phyloP scores from a whole-genome alignment of 1,140 invertebrate species.

The Battus philenor region DNA sequence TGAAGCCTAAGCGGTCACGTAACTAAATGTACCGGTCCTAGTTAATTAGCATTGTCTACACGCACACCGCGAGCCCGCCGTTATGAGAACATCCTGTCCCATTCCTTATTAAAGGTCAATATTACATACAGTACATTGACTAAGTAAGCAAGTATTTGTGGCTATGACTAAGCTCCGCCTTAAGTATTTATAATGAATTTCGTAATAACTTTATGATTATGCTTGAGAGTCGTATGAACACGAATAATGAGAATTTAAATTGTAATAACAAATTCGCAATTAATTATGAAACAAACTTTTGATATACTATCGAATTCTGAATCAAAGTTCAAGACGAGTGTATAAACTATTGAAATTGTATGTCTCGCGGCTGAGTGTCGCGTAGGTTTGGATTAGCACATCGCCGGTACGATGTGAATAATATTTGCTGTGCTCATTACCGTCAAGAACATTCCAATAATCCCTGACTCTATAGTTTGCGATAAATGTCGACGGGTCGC shows the following conservation, averaged over 20 bases:
- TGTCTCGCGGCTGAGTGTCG: conserved; percentile 7
- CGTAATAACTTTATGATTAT: too few relatives aligned
- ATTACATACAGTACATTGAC: conserved; percentile 6
- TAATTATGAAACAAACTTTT: conserved; percentile 5
- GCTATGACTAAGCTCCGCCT: conserved; percentile 5
- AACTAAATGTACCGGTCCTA: conserved; percentile 15
- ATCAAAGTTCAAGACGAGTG: background rate
- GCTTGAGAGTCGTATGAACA: too few relatives aligned
- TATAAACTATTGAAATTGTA: conserved; percentile 1
- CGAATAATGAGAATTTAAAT: too few relatives aligned
- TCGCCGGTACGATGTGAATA: conserved; percentile 8
- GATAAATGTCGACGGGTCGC: conserved; percentile 16
- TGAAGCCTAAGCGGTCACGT: too few relatives aligned
- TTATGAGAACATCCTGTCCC: conserved; percentile 14
- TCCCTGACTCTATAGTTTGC: conserved; percentile 14
- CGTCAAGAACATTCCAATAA: conserved; percentile 14
- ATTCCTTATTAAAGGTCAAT: conserved; percentile 11
- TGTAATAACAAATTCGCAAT: too few relatives aligned
- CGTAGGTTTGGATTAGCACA: conserved; percentile 13
- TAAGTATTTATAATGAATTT: background rate
- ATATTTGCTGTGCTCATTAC: conserved; percentile 15
- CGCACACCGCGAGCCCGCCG: conserved; percentile 2
- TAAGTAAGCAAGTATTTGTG: conserved; percentile 1
- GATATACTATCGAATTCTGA: conserved; percentile 3
- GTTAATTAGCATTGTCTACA: conserved; percentile 16